These are phyloP conservation scores for Napeogenes inachia DNA, from an alignment of 2,888 invertebrate genomes.

Conservation along the genomic window DNA sequence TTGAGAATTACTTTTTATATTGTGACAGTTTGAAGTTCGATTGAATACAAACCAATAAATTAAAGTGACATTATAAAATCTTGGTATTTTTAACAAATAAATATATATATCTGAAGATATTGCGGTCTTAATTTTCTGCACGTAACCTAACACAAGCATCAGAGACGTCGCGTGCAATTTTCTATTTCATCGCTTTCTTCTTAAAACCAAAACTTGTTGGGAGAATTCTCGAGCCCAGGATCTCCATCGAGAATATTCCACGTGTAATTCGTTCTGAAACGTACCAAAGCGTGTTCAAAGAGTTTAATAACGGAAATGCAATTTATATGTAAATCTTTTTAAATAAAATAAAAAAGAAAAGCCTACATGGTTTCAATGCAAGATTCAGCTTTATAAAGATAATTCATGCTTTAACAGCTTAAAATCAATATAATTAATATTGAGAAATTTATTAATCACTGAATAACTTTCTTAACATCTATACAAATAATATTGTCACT, in stretches of 20 bases:
- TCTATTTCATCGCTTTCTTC: conserved; percentile 36
- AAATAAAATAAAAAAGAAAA: not conserved
- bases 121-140: not conserved
- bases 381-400: not conserved
- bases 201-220: conserved; percentile 29
- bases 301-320: conserved; percentile 14
- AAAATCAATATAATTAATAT: no score
- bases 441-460: no score
- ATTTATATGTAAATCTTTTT: conserved; percentile 12
- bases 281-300: conserved; percentile 18
- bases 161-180: conserved; percentile 42
- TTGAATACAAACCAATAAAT: no score
- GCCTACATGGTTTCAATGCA: not conserved
- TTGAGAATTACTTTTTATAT: no score
- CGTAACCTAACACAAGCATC: conserved; percentile 22
- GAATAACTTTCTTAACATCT: no score
- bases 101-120: not conserved
- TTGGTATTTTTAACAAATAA: not conserved
- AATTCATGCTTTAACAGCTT: not conserved
- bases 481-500: no score
- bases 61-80: no score
- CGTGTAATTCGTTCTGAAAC: conserved; percentile 25
- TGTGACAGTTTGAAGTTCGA: no score
- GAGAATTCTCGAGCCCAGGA: conserved; percentile 21
- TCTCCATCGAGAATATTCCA: conserved; percentile 23